A percentile compares a stretch with the other conserved stretches of the same genome.
Conservation (phyloP, 1,140 invertebrate species). For the Lordiphosa clarofinis region DNA sequence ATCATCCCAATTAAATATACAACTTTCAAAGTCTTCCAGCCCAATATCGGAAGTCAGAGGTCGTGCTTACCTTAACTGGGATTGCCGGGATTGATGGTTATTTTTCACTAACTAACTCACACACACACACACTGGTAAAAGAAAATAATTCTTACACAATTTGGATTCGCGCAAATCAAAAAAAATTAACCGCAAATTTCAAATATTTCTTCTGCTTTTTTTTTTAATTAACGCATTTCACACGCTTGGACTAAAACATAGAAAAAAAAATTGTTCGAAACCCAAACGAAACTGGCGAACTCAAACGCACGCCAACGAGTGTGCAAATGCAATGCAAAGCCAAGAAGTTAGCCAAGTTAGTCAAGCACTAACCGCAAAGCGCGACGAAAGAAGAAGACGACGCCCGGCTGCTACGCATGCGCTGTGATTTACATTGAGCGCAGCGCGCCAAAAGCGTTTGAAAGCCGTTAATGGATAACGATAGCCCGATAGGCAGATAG, state of each 20-base stretch:
- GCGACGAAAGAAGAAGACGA: slow-evolving; percentile 21
- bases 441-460: slow-evolving; percentile 10
- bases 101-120: too few species aligned
- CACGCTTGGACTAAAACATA: slow-evolving; percentile 34
- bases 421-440: slow-evolving; percentile 1
- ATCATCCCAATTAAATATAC: slow-evolving; percentile 53
- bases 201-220: slow-evolving; percentile 20
- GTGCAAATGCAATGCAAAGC: slow-evolving; percentile 64
- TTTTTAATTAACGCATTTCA: slow-evolving; percentile 43
- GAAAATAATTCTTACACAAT: slow-evolving; percentile 18
- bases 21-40: slow-evolving; percentile 3
- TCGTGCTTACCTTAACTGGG: too few species aligned
- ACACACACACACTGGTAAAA: too few species aligned
- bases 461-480: too few species aligned
- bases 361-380: slow-evolving; percentile 43
- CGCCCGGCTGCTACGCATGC: slow-evolving; percentile 25
- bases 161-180: too few species aligned
- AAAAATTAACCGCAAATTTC: slow-evolving; percentile 46
- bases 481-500: too few species aligned
- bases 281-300: slow-evolving; percentile 30
- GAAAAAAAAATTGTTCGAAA: slow-evolving; percentile 7
- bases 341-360: slow-evolving; percentile 53
- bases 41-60: too few species aligned
- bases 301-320: slow-evolving; percentile 66
- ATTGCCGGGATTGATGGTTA: too few species aligned